These are phyloP conservation scores for Colinus virginianus DNA, from an alignment of 2,113 vertebrate genomes.

Conservation along the genomic window DNA sequence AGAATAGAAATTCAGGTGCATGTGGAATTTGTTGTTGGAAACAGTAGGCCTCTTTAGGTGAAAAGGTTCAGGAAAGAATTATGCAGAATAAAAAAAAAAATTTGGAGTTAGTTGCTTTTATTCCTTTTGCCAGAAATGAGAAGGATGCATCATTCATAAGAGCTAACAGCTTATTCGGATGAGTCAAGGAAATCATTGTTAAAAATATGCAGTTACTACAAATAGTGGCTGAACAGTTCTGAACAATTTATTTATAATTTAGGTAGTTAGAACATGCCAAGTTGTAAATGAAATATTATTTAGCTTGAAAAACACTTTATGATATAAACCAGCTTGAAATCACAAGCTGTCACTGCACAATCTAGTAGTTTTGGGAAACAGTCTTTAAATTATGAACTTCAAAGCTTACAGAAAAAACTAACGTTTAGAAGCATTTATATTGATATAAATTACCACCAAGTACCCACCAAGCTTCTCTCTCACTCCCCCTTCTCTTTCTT, in stretches of 20 bases:
- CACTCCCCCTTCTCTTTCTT: neutral
- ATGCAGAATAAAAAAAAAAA: neutral
- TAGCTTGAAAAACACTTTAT: constrained; percentile 21
- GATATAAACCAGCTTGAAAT: neutral
- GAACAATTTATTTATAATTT: neutral
- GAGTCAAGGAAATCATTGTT: neutral
- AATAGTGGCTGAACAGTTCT: neutral
- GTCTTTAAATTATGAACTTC: constrained; percentile 2
- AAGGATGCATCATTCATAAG: constrained; percentile 11
- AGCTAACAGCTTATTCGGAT: constrained; percentile 23
- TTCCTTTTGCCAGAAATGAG: constrained; percentile 28
- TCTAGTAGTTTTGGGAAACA: neutral
- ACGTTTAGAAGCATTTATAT: neutral
- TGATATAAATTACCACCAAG: neutral
- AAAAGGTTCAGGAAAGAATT: constrained; percentile 5
- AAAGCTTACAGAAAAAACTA: neutral
- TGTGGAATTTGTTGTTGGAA: neutral
- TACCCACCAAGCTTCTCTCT: neutral
- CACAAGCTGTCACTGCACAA: neutral
- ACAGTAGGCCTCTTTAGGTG: neutral
- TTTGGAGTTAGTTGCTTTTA: neutral
- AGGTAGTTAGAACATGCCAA: neutral
- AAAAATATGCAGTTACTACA: constrained; percentile 11
- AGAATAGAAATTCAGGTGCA: constrained; percentile 19
- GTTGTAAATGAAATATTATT: neutral